phyloP scores from a whole-genome alignment of 1,140 invertebrate species.

The Vanessa atalanta region DNA sequence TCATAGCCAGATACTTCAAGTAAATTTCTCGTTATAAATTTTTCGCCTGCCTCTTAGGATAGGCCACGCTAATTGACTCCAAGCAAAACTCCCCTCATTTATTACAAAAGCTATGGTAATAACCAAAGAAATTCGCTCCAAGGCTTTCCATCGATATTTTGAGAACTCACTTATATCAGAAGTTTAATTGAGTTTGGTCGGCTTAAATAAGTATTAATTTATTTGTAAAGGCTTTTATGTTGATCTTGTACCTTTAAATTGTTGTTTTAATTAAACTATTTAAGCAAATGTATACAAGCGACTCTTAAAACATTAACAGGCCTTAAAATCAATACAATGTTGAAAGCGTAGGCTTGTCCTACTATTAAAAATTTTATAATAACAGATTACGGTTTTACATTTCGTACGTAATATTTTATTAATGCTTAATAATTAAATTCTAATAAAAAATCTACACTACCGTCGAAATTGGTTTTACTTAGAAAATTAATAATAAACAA shows the following conservation, averaged over 20 bases:
- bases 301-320: not conserved
- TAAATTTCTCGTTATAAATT: constrained; percentile 10
- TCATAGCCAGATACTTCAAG: not conserved
- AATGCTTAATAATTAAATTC: no score
- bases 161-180: constrained; percentile 21
- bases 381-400: no score
- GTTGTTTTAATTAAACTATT: constrained; percentile 4
- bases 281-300: not conserved
- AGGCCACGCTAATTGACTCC: constrained; percentile 11
- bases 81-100: constrained; percentile 9
- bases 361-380: no score
- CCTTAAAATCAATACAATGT: no score
- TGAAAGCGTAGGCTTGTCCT: no score
- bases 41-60: not conserved
- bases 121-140: constrained; percentile 14
- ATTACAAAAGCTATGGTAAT: constrained; percentile 16
- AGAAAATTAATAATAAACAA: no score
- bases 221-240: constrained; percentile 26
- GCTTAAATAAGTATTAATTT: constrained; percentile 26
- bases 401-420: no score
- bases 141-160: constrained; percentile 19
- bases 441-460: no score
- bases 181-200: constrained; percentile 36
- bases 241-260: constrained; percentile 18
- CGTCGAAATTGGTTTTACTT: no score